phyloP scores from a whole-genome alignment of 2,113 vertebrate genomes.

The Cynoglossus semilaevis region DNA sequence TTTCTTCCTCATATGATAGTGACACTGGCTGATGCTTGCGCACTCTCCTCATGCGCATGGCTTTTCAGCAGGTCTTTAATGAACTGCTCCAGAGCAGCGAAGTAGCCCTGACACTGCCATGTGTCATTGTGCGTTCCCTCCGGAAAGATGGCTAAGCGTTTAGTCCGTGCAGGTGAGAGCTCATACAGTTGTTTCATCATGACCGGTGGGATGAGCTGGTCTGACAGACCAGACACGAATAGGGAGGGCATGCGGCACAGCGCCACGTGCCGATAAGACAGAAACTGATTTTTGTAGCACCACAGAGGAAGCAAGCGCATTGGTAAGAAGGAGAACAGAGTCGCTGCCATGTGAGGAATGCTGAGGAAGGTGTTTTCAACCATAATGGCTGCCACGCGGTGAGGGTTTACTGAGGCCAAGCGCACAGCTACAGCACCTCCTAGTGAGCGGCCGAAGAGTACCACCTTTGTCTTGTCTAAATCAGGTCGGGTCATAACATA shows the following conservation, averaged over 20 bases:
- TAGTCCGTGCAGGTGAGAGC: constrained; percentile 96
- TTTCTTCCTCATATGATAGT: constrained; percentile 86
- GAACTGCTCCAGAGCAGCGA: constrained; percentile 94
- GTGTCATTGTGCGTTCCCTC: constrained; percentile 99
- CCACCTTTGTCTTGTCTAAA: constrained; percentile 96
- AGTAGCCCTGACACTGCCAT: constrained; percentile 99
- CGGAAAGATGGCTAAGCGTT: constrained; percentile 93
- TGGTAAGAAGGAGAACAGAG: constrained; percentile 95
- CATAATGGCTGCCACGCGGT: constrained; percentile 92
- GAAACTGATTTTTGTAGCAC: constrained; percentile 99
- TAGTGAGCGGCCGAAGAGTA: constrained; percentile 96
- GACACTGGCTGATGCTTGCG: constrained; percentile 86
- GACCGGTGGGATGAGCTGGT: constrained; percentile 96
- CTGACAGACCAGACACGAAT: constrained; percentile 95
- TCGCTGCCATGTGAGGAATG: constrained; percentile 98
- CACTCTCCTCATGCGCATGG: constrained; percentile 87
- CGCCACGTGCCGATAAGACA: constrained; percentile 91
- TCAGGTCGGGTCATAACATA: constrained; percentile 95
- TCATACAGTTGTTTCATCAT: constrained; percentile 99
- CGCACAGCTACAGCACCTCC: constrained; percentile 95
- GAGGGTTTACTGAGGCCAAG: constrained; percentile 91
- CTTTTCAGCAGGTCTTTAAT: constrained; percentile 93
- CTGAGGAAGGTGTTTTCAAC: constrained; percentile 99
- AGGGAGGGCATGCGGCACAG: constrained; percentile 97
- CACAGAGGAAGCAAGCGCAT: constrained; percentile 94